Evolutionary conservation across 2,113 vertebrate species (phyloP).

Genomic region (Sylvia atricapilla): DNA sequence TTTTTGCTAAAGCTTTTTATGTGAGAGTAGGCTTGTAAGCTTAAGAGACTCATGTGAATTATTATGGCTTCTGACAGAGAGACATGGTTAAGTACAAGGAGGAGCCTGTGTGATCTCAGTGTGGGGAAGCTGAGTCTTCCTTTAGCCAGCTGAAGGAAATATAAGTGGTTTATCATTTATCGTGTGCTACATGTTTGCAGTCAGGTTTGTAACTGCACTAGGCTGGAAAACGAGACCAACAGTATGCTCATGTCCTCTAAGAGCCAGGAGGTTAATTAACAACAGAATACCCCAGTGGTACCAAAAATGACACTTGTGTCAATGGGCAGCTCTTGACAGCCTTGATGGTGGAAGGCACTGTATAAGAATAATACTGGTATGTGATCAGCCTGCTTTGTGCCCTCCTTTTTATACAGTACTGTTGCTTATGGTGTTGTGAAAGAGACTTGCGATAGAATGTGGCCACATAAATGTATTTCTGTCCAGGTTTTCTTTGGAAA

Average conservation of each 20-base stretch:
- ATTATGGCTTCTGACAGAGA: not conserved
- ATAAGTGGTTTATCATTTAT: not conserved
- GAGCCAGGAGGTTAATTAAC: not conserved
- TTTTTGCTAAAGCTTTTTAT: not conserved
- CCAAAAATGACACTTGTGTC: not conserved
- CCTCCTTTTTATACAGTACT: not conserved
- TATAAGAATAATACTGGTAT: not conserved
- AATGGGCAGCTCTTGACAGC: not conserved
- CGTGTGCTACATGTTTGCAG: not conserved
- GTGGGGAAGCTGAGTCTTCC: not conserved
- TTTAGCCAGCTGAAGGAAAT: not conserved
- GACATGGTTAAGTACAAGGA: not conserved
- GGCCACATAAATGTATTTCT: not conserved
- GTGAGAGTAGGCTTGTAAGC: not conserved
- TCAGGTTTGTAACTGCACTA: not conserved
- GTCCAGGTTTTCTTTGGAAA: not conserved
- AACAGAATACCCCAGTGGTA: not conserved
- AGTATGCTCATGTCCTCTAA: not conserved
- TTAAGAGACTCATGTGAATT: not conserved
- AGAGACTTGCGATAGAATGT: not conserved
- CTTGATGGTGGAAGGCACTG: not conserved
- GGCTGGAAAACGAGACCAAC: not conserved
- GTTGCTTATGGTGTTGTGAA: not conserved
- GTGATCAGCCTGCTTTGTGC: not conserved
- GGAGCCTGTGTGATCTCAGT: not conserved